These are phyloP conservation scores for Mesitornis unicolor DNA, from an alignment of 2,113 vertebrate genomes.

Conservation along the genomic window DNA sequence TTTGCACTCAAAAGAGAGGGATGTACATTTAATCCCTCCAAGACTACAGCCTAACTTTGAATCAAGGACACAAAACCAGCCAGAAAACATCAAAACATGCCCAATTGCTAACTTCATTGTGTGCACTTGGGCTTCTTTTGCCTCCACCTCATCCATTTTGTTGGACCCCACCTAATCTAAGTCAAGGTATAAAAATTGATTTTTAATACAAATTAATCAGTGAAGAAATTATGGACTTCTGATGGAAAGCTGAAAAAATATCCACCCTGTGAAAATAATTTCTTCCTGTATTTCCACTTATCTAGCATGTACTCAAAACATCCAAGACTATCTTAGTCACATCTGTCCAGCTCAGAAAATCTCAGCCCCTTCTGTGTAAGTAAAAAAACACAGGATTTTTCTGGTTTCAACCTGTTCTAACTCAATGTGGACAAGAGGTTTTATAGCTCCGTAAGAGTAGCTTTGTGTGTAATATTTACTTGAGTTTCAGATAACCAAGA, in stretches of 20 bases:
- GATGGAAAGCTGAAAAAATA: not conserved
- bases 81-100: not conserved
- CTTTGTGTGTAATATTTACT: conserved; percentile 51
- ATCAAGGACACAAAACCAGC: not conserved
- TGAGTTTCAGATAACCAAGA: conserved; percentile 40
- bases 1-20: not conserved
- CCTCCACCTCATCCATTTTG: not conserved
- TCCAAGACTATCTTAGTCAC: conserved; percentile 10
- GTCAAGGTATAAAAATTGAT: not conserved
- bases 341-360: conserved; percentile 26
- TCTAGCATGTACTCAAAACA: not conserved
- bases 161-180: not conserved
- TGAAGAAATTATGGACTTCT: not conserved
- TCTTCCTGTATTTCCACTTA: conserved; percentile 13
- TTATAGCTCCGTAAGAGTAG: conserved; percentile 42
- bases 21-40: not conserved
- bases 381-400: conserved; percentile 45
- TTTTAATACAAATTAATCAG: not conserved
- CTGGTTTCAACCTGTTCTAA: conserved; percentile 54
- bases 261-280: not conserved
- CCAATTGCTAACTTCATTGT: not conserved
- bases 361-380: not conserved
- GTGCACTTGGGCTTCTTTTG: not conserved
- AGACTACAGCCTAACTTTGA: not conserved
- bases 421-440: conserved; percentile 47